Evolutionary conservation across 2,113 vertebrate genomes (phyloP).

Genomic region (Pavo muticus): DNA sequence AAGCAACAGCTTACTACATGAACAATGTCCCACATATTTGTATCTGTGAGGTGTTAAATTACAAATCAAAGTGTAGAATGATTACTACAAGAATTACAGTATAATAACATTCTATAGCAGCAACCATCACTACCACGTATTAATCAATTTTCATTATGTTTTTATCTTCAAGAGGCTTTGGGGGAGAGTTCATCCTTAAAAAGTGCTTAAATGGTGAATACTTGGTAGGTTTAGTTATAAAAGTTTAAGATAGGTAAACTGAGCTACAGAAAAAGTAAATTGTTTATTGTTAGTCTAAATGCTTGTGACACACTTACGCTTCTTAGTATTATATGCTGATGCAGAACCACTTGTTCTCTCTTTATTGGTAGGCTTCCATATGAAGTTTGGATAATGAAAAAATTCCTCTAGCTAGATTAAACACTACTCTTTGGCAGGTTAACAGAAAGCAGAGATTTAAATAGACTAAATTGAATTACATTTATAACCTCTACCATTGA

Average conservation of each 20-base stretch:
- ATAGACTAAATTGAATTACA: neutral
- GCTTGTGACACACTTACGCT: neutral
- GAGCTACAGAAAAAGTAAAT: neutral
- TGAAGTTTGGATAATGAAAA: neutral
- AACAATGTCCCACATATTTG: neutral
- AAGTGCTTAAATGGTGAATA: neutral
- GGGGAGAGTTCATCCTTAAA: neutral
- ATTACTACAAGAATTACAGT: neutral
- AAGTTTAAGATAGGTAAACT: neutral
- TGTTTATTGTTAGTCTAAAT: neutral
- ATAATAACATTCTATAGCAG: neutral
- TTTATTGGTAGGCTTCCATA: neutral
- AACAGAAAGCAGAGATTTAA: neutral
- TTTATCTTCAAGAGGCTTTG: neutral
- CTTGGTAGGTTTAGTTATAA: neutral
- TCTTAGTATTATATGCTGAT: neutral
- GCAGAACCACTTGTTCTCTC: neutral
- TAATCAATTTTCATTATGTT: neutral
- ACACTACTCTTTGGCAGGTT: neutral
- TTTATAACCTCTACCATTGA: neutral
- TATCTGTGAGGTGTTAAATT: neutral
- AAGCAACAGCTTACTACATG: neutral
- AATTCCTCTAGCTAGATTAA: neutral
- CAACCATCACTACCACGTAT: neutral
- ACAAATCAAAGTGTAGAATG: neutral